phyloP scores from a whole-genome alignment of 2,888 invertebrate species.

The Brachypalpus laphriformis region DNA sequence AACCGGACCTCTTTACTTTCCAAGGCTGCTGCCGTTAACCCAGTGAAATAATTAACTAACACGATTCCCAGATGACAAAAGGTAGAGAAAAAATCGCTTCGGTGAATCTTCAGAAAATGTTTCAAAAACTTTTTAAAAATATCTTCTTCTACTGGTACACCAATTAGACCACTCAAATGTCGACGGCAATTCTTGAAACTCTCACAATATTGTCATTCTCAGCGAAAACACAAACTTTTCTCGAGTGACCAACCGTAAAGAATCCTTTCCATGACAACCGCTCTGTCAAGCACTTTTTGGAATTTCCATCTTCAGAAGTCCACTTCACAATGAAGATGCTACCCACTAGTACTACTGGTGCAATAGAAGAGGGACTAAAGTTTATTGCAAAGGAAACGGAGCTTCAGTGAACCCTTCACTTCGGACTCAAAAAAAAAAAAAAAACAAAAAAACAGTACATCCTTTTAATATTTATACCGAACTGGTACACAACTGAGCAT shows the following conservation, averaged over 20 bases:
- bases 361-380: background rate
- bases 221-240: background rate
- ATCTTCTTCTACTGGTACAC: background rate
- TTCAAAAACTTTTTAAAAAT: background rate
- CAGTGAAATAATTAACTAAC: background rate
- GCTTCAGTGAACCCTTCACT: constrained; percentile 1
- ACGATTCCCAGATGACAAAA: background rate
- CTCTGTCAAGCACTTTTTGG: constrained; percentile 40
- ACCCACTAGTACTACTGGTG: background rate
- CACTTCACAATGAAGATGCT: background rate
- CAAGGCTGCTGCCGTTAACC: background rate
- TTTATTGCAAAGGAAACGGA: background rate
- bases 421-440: background rate
- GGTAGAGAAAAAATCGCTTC: background rate
- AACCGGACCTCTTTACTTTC: too few species aligned
- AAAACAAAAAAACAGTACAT: background rate
- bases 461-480: constrained; percentile 46
- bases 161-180: constrained; percentile 6
- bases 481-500: constrained; percentile 46
- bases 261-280: constrained; percentile 6
- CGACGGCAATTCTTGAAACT: background rate
- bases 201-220: background rate
- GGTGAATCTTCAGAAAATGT: background rate
- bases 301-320: constrained; percentile 27
- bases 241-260: background rate